These are phyloP conservation scores for Drosophila pruinosa DNA, from an alignment of 1,140 invertebrate species.

Conservation along the genomic window DNA sequence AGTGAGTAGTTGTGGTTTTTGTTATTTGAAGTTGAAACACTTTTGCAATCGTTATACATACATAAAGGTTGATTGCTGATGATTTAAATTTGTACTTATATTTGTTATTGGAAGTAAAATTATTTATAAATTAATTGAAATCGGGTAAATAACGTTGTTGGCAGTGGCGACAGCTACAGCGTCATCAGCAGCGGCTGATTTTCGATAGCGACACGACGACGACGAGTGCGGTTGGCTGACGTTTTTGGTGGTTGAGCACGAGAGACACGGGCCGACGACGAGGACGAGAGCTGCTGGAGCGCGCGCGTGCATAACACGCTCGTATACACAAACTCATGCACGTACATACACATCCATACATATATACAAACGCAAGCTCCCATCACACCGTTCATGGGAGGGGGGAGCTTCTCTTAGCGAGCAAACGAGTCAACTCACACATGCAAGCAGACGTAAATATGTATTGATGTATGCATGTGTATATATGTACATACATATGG, in stretches of 20 bases:
- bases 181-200: constrained; percentile 25
- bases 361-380: constrained; percentile 33
- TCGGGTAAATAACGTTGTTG: constrained; percentile 45
- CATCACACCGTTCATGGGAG: constrained; percentile 13
- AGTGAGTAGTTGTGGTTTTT: constrained; percentile 15
- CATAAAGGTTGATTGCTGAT: constrained; percentile 35
- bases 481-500: constrained; percentile 26
- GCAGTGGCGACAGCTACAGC: constrained; percentile 10
- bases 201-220: constrained; percentile 31
- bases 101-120: constrained; percentile 47
- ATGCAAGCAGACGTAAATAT: constrained; percentile 34
- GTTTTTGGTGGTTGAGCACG: constrained; percentile 57
- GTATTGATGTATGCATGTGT: constrained; percentile 13
- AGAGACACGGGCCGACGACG: constrained; percentile 47
- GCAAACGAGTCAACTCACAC: constrained; percentile 42
- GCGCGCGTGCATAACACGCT: constrained; percentile 75
- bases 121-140: constrained; percentile 61
- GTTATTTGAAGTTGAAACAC: constrained; percentile 28
- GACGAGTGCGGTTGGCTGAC: constrained; percentile 35
- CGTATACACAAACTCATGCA: constrained; percentile 40
- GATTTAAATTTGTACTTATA: constrained; percentile 26
- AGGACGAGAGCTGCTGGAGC: constrained; percentile 65
- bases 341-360: constrained; percentile 30
- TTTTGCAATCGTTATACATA: constrained; percentile 33
- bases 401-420: constrained; percentile 20